Conservation (phyloP, 2,797 vertebrate genomes). For the Lepilemur ruficaudatus region DNA sequence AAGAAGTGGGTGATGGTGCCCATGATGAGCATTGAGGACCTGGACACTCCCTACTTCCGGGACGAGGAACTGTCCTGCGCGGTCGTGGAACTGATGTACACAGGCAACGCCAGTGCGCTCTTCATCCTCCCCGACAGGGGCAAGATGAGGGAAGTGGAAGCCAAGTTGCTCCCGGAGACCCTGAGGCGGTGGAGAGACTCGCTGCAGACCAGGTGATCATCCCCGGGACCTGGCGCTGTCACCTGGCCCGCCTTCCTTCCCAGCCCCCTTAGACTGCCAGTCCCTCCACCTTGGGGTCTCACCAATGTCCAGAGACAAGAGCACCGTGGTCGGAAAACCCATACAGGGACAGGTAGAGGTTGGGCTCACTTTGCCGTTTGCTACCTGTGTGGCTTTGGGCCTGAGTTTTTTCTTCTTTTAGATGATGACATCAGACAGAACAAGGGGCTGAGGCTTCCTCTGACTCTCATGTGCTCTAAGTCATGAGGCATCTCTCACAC, state of each 20-base stretch:
- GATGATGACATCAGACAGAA: background rate
- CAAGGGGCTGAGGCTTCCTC: background rate
- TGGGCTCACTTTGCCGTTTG: rapidly evolving
- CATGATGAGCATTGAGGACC: slow-evolving; percentile 89
- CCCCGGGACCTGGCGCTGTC: rapidly evolving
- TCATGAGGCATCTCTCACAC: rapidly evolving
- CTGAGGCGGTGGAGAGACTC: slow-evolving; percentile 83
- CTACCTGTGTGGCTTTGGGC: background rate
- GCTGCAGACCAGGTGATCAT: slow-evolving; percentile 63
- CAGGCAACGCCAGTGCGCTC: slow-evolving; percentile 78
- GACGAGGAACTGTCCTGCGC: slow-evolving; percentile 86
- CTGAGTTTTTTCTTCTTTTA: background rate
- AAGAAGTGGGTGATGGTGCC: slow-evolving; percentile 86
- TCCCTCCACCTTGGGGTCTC: rapidly evolving
- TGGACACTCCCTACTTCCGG: slow-evolving; percentile 83
- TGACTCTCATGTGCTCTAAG: background rate
- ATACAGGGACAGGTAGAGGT: rapidly evolving
- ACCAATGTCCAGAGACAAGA: rapidly evolving
- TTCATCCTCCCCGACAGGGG: slow-evolving; percentile 89
- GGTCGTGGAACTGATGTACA: slow-evolving; percentile 88
- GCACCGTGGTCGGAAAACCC: rapidly evolving
- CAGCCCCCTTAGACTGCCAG: rapidly evolving
- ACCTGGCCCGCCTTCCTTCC: rapidly evolving
- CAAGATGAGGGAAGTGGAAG: slow-evolving; percentile 88
- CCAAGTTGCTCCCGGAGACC: slow-evolving; percentile 82